These are phyloP conservation scores for Smittia sp. DNA, from an alignment of 2,888 invertebrate genomes.

Conservation along the genomic window DNA sequence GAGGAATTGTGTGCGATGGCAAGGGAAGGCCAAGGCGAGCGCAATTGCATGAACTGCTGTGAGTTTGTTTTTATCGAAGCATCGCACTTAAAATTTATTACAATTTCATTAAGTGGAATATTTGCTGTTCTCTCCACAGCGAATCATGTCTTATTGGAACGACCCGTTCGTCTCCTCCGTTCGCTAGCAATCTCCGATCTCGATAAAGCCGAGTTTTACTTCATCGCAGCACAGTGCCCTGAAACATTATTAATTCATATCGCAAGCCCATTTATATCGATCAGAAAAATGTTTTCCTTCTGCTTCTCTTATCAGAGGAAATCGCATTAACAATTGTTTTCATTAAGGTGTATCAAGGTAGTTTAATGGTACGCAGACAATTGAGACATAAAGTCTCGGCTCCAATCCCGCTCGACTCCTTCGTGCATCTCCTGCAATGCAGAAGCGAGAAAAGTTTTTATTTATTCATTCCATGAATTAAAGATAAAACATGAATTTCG, in stretches of 20 bases:
- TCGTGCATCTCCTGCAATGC: not conserved
- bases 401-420: not conserved
- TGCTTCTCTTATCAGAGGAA: not conserved
- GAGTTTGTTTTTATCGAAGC: not conserved
- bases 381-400: conserved; percentile 11
- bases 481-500: conserved; percentile 9
- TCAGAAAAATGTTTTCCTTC: not conserved
- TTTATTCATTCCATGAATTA: conserved; percentile 10
- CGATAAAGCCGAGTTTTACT: not conserved
- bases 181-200: not conserved
- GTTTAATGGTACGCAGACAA: not conserved
- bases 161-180: not conserved
- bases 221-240: not conserved
- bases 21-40: not conserved
- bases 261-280: conserved; percentile 34
- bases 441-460: not conserved
- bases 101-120: conserved; percentile 19
- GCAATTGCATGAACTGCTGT: not conserved
- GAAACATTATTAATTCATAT: conserved; percentile 39
- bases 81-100: conserved; percentile 38
- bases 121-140: not conserved
- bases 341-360: not conserved
- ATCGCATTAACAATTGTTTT: conserved; percentile 39
- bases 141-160: not conserved
- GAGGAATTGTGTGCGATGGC: not conserved